Evolutionary conservation across 2,797 vertebrate species (phyloP).

Genomic region (Brotogeris chrysoptera): DNA sequence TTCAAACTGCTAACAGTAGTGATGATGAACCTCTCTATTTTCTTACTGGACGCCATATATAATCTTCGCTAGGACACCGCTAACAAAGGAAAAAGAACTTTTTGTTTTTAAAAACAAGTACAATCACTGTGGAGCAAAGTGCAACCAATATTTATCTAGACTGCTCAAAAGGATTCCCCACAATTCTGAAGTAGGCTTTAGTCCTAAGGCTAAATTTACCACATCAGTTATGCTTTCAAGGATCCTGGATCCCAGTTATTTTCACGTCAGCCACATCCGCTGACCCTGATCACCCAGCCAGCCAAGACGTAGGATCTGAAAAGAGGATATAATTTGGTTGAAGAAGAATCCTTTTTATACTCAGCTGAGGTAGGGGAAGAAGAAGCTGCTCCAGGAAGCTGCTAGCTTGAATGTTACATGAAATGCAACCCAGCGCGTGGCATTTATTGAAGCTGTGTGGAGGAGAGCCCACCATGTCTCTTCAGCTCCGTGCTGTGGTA

Average conservation of each 20-base stretch:
- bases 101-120: slow-evolving; percentile 56
- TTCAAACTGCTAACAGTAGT: slow-evolving; percentile 95
- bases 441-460: slow-evolving; percentile 71
- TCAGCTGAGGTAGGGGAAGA: slow-evolving; percentile 1
- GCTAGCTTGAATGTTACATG: slow-evolving; percentile 53
- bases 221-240: slow-evolving; percentile 8
- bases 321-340: neutral
- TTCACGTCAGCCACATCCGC: neutral
- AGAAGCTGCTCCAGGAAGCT: slow-evolving; percentile 43
- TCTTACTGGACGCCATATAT: slow-evolving; percentile 93
- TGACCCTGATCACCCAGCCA: neutral
- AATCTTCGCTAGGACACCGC: slow-evolving; percentile 46
- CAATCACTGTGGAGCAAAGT: slow-evolving; percentile 82
- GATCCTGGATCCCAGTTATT: slow-evolving; percentile 25
- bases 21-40: slow-evolving; percentile 96
- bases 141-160: slow-evolving; percentile 74
- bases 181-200: slow-evolving; percentile 8
- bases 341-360: slow-evolving; percentile 23
- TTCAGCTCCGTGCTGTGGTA: slow-evolving; percentile 76
- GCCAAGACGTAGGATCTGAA: neutral
- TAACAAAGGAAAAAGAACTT: neutral
- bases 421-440: slow-evolving; percentile 42
- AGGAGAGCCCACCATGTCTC: slow-evolving; percentile 67
- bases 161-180: slow-evolving; percentile 59
- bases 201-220: slow-evolving; percentile 12